Evolutionary conservation across 2,888 invertebrate species (phyloP).

Genomic region (Sminthurides aquaticus): DNA sequence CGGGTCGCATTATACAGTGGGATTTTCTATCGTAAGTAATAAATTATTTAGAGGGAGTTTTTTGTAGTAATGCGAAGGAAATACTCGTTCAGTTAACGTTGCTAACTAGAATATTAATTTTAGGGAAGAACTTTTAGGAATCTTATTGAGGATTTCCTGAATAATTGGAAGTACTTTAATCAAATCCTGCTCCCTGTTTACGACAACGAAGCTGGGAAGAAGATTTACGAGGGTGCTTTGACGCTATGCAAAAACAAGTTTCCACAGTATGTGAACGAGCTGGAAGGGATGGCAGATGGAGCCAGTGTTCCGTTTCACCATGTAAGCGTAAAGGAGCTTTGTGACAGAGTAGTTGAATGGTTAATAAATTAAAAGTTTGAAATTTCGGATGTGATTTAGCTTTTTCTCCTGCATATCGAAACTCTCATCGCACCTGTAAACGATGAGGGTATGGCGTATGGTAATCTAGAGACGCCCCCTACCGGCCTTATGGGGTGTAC

Average conservation of each 20-base stretch:
- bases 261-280: constrained; percentile 74
- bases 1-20: constrained; percentile 13
- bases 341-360: background rate
- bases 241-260: constrained; percentile 60
- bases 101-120: no score
- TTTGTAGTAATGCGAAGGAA: no score
- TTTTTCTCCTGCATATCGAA: constrained; percentile 77
- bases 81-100: no score
- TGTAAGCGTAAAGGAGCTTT: constrained; percentile 52
- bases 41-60: no score
- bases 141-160: constrained; percentile 63
- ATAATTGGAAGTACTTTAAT: constrained; percentile 56
- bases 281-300: constrained; percentile 79
- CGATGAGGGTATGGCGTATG: background rate
- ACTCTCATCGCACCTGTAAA: constrained; percentile 20
- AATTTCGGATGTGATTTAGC: constrained; percentile 51
- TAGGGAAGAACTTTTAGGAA: constrained; percentile 72
- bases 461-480: background rate
- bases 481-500: background rate
- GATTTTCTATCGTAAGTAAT: constrained; percentile 18
- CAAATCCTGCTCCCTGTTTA: constrained; percentile 64
- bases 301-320: constrained; percentile 73
- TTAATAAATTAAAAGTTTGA: background rate
- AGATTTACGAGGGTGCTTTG: constrained; percentile 68
- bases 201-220: constrained; percentile 60